These are phyloP conservation scores for Chironomus tepperi DNA, from an alignment of 1,140 invertebrate species.

Conservation along the genomic window DNA sequence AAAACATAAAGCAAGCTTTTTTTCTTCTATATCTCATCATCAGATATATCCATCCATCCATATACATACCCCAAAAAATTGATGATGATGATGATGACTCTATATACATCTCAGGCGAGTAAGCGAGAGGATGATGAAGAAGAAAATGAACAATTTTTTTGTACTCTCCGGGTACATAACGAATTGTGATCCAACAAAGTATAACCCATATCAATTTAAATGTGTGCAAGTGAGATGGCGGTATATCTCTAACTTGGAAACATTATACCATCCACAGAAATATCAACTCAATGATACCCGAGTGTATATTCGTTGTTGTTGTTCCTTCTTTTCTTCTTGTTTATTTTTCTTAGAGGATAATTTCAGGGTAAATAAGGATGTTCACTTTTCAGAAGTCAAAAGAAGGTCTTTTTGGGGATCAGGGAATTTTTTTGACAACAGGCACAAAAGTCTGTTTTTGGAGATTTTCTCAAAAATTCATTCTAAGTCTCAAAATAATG, in stretches of 20 bases:
- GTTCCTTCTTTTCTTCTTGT: not conserved
- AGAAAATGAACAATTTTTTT: not conserved
- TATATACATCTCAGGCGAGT: no score
- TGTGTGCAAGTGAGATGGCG: slow-evolving; percentile 4
- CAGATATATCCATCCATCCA: no score
- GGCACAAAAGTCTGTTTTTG: no score
- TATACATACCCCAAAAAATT: no score
- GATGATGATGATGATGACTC: no score
- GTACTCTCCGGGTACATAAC: not conserved
- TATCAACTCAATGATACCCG: not conserved
- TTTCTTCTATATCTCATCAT: no score
- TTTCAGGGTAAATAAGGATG: no score
- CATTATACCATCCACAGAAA: not conserved
- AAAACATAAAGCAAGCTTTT: no score
- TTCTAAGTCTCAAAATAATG: no score
- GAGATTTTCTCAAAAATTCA: no score
- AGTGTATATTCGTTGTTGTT: not conserved
- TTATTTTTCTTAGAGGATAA: not conserved
- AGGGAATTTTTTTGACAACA: not conserved
- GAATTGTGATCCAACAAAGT: slow-evolving; percentile 1
- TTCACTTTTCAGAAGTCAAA: no score
- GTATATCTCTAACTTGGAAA: not conserved
- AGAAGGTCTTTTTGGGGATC: not conserved
- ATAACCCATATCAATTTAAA: slow-evolving; percentile 5
- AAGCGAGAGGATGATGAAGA: not conserved